Evolutionary conservation across 2,797 vertebrate species (phyloP).

Genomic region (Darevskia nairensis): DNA sequence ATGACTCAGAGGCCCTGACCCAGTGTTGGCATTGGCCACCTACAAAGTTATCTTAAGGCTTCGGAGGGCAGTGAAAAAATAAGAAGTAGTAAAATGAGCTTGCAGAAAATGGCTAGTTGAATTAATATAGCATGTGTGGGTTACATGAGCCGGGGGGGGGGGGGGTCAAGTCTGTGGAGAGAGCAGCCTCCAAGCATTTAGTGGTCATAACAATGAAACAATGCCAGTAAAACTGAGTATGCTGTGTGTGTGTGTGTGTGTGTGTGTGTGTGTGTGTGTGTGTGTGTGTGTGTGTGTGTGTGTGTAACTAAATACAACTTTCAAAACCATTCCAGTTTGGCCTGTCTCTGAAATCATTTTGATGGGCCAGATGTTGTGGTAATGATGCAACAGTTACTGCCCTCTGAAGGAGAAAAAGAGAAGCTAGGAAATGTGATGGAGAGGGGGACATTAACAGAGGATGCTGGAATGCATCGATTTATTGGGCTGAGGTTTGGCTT

Average conservation of each 20-base stretch:
- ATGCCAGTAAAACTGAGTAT: slow-evolving; percentile 40
- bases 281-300: slow-evolving; percentile 9
- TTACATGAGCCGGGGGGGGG: slow-evolving; percentile 31
- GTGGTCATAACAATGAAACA: slow-evolving; percentile 43
- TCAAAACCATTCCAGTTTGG: not conserved
- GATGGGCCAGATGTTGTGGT: slow-evolving; percentile 47
- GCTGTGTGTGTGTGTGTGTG: not conserved
- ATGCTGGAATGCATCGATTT: not conserved
- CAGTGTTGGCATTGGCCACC: not conserved
- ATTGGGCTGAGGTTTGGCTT: slow-evolving; percentile 51
- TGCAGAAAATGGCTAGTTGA: not conserved
- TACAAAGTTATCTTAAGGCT: not conserved
- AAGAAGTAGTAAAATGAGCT: not conserved
- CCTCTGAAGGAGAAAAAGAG: slow-evolving; percentile 28
- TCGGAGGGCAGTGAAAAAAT: too few species aligned
- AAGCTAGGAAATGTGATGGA: not conserved
- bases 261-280: too few species aligned
- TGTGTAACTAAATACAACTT: slow-evolving; percentile 63
- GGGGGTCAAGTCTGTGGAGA: slow-evolving; percentile 4
- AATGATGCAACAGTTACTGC: slow-evolving; percentile 30
- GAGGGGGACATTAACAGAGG: not conserved
- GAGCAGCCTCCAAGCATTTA: slow-evolving; percentile 41
- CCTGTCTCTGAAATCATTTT: slow-evolving; percentile 48
- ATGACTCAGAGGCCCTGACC: not conserved
- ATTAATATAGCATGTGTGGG: slow-evolving; percentile 17